Percentiles rank a stretch among this genome's conserved stretches.
These are phyloP conservation scores for Helicoverpa zea DNA, from an alignment of 1,140 invertebrate genomes.

Conservation along the genomic window DNA sequence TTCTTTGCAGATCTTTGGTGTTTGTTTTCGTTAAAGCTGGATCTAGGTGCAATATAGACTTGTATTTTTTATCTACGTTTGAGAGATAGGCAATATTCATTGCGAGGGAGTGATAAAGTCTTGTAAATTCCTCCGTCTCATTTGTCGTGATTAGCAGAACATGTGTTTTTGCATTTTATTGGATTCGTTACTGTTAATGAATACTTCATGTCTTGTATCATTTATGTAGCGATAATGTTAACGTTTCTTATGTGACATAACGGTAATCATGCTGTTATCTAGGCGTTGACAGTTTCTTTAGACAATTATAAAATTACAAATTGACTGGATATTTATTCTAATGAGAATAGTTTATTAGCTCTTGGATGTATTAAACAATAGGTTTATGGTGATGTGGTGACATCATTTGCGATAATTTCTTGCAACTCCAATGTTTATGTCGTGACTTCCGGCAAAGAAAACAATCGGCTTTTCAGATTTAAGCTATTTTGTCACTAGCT, in stretches of 20 bases:
- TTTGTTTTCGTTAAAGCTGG: background rate
- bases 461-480: background rate
- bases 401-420: background rate
- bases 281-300: conserved; percentile 14
- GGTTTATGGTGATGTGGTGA: conserved; percentile 11
- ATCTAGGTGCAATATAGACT: background rate
- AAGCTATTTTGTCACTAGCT: background rate
- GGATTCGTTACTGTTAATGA: background rate
- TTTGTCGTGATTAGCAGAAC: conserved; percentile 15
- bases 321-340: background rate
- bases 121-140: background rate
- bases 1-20: background rate
- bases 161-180: conserved; percentile 29
- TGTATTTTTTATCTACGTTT: background rate
- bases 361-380: conserved; percentile 22
- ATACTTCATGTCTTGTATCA: background rate
- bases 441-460: background rate
- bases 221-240: conserved; percentile 21
- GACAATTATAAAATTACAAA: background rate
- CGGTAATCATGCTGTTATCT: conserved; percentile 6
- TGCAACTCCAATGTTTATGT: background rate
- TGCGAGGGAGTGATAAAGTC: background rate
- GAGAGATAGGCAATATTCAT: background rate
- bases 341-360: background rate
- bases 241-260: conserved; percentile 8